Conservation (phyloP, 2,113 vertebrate species). For the Probosciger aterrimus region DNA sequence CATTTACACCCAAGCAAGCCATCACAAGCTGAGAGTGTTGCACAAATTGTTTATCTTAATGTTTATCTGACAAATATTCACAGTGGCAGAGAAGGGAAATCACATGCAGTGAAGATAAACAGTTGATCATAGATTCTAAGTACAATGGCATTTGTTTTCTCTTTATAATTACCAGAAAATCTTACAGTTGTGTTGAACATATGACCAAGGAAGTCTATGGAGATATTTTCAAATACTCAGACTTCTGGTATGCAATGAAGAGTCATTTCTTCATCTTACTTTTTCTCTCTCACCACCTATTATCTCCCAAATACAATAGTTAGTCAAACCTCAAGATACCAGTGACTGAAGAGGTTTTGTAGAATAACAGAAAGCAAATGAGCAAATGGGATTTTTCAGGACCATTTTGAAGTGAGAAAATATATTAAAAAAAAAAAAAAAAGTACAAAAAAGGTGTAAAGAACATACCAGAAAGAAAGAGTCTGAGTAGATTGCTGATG, state of each 20-base stretch:
- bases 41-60: not conserved
- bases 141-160: constrained; percentile 3
- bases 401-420: not conserved
- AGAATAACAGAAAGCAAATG: not conserved
- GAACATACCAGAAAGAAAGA: not conserved
- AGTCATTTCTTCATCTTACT: constrained; percentile 24
- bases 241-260: not conserved
- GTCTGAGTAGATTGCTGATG: not conserved
- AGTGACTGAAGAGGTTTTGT: not conserved
- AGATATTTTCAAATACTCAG: constrained; percentile 28
- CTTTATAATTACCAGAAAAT: not conserved
- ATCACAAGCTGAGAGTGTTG: not conserved
- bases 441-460: not conserved
- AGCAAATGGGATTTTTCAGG: constrained; percentile 7
- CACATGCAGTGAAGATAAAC: not conserved
- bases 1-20: not conserved
- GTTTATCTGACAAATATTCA: constrained; percentile 30
- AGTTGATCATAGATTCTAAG: not conserved
- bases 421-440: not conserved
- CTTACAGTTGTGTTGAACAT: not conserved
- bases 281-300: not conserved
- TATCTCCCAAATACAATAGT: not conserved
- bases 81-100: not conserved
- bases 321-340: not conserved
- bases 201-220: not conserved